Base-by-base conservation (phyloP, 2,113 vertebrate species). In the Hippocampus abdominalis region DNA sequence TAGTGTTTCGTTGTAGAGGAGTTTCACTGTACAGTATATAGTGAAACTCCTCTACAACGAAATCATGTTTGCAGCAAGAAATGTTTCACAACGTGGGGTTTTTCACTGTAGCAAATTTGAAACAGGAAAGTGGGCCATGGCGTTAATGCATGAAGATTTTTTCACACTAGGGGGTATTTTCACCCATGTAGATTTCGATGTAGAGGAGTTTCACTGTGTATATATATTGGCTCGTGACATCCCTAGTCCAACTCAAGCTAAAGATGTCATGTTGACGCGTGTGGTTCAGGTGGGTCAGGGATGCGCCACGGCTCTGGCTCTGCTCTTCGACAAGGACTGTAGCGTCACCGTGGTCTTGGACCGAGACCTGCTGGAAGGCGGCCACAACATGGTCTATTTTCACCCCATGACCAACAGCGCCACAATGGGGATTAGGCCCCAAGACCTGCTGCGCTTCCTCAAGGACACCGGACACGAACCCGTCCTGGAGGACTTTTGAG, bases 371-470 rank as follows among this genome's bases (percentile, higher is more conserved):
- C 74, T 95, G 27, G 81, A 94, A 64, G 94, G 92, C 2, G 92
- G 91, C 29, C 91, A 98, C 0, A 77, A 94, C 12, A 91, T 83
- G 79, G 77, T 99, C 0, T 96, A 93, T 80, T 97, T 97, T 77
- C 96, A 99, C 83, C 95, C 96, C 11, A 95, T 98, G 96, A 96
- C 94, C 71, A 98, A 97, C 51, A 66, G 89, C 23, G 95, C 95
- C 71, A 95, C 94, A 69, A 87, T 96, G 94, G 95, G 95, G 36
- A 78, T 98, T 12, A 92, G 80, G 42, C 96, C 94, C 0, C 83
- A 93, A 0, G 94, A 98, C 84, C 94, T 99, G 40, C 67, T 98
- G 63, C 87, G 66, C 57, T 99, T 97, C 80, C 89, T 98, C 72
- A 93, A 87, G 79, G 93, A 90, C 18, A 98, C 95, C 16, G 95